Evolutionary conservation across 2,113 vertebrate genomes (phyloP).

Genomic region (Ptilonorhynchus violaceus): DNA sequence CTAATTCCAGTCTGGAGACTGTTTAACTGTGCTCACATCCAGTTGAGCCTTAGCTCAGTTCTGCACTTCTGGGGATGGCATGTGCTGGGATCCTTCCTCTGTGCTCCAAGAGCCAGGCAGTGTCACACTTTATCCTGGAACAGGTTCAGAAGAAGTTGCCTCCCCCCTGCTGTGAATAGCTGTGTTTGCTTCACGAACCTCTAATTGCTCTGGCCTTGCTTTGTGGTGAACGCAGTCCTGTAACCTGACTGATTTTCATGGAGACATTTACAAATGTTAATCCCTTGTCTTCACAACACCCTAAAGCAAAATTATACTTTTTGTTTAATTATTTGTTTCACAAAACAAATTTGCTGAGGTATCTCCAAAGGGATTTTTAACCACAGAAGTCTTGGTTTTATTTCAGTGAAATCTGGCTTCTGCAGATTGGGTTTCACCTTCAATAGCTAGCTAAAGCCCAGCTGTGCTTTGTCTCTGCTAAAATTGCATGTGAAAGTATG

Average conservation of each 20-base stretch:
- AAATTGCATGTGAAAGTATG: not conserved
- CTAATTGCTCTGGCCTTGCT: not conserved
- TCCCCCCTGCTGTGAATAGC: not conserved
- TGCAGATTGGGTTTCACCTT: not conserved
- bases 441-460: not conserved
- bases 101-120: not conserved
- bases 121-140: not conserved
- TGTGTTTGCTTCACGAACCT: not conserved
- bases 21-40: not conserved
- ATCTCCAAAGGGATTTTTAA: not conserved
- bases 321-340: conserved; percentile 17
- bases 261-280: not conserved
- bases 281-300: not conserved
- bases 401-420: not conserved
- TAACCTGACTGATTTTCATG: not conserved
- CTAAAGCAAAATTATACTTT: not conserved
- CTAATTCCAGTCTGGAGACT: not conserved
- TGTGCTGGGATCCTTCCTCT: not conserved
- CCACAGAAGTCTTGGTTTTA: not conserved
- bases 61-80: not conserved
- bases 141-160: not conserved
- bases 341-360: not conserved
- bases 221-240: not conserved
- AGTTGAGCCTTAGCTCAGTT: not conserved
- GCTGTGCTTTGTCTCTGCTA: conserved; percentile 23